Evolutionary conservation across 2,888 invertebrate species (phyloP).

Genomic region (Cantharis rufa): DNA sequence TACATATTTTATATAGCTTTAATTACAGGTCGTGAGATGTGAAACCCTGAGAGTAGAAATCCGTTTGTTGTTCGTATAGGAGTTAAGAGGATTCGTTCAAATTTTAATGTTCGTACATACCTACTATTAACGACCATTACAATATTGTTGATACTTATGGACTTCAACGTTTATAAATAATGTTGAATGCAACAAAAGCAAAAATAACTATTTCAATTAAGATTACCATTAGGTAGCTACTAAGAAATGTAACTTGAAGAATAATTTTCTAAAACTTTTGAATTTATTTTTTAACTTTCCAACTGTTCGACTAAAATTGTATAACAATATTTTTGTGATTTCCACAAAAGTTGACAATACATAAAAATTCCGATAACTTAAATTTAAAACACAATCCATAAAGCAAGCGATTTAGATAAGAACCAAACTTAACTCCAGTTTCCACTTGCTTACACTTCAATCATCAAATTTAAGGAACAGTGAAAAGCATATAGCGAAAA

Average conservation of each 20-base stretch:
- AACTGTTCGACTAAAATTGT: neutral
- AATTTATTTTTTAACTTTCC: constrained; percentile 9
- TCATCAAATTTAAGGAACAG: neutral
- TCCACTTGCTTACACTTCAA: neutral
- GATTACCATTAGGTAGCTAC: neutral
- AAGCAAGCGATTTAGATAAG: neutral
- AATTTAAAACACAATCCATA: neutral
- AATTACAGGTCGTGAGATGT: constrained; percentile 31
- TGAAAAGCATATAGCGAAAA: neutral
- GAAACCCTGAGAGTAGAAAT: constrained; percentile 15
- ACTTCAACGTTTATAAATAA: neutral
- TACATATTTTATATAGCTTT: constrained; percentile 32
- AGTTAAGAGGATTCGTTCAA: neutral
- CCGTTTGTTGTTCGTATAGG: constrained; percentile 9
- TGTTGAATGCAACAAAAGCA: neutral
- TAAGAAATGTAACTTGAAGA: constrained; percentile 11
- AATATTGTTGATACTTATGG: neutral
- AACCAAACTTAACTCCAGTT: neutral
- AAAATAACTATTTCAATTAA: neutral
- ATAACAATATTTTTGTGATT: neutral
- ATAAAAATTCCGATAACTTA: neutral
- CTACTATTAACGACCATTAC: neutral
- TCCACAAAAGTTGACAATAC: neutral
- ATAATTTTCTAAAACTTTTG: constrained; percentile 13
- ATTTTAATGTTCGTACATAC: neutral